Evolutionary conservation across 2,113 vertebrate species (phyloP), one percentile per base, ranked within the genome.

Genomic region (Geococcyx californianus): DNA sequence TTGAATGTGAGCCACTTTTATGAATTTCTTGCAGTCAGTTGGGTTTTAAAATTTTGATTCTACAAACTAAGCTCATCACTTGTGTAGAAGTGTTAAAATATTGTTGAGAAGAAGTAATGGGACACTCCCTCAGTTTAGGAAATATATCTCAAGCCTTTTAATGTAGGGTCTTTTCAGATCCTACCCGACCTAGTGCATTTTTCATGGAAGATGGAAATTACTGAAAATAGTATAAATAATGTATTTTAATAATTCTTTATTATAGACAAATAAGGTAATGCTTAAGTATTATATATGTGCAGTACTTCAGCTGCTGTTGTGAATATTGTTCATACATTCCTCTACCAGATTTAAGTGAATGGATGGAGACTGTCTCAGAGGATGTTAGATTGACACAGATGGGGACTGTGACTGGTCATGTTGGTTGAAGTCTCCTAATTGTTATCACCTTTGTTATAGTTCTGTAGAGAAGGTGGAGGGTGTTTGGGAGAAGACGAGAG

Each of bases 351-450:
- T n/a, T n/a, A n/a, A n/a, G n/a, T n/a, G n/a, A n/a, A n/a, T n/a
- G n/a, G n/a, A n/a, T n/a, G n/a, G n/a, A 42, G 40, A 42, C 10
- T 42, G 13, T 13, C 1, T 49, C 2, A 0, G 25, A 49, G 68
- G 55, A 36, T 5, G 3, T 42, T 75, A 26, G 17, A 28, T 24
- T 33, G 62, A 58, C 28, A 4, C 38, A 54, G 20, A n/a, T 2
- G 7, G 66, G 45, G 64, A 72, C 11, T 54, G 28, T 52, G 51
- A 87, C 26, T 0, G 12, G 29, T 59, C n/a, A 7, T 15, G 15
- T 12, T 42, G 66, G 25, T 56, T 44, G 44, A 4, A 8, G 51
- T 31, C 25, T 45, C 28, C 33, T 45, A 52, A 26, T 10, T 60
- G 10, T 42, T 42, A 13, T 47, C 24, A 33, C 44, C 12, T 66